Conservation (phyloP, 64 coral and sea anemone species). For the Pachyseris speciosa region DNA sequence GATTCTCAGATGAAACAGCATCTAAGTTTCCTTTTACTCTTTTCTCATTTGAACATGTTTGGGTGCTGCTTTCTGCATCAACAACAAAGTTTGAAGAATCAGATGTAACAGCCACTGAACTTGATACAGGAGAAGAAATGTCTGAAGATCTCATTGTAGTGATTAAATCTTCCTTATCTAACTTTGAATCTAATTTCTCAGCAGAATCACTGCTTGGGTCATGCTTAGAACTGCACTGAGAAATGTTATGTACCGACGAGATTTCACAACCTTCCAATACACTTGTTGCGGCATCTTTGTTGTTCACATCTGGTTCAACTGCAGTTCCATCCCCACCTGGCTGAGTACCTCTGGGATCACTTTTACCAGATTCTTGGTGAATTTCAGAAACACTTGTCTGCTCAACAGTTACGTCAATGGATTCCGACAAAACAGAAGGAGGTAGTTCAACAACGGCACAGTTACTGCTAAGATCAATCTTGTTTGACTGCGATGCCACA, state of each 20-base stretch:
- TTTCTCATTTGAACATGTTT: not conserved
- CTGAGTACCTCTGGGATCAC: not conserved
- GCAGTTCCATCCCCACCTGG: not conserved
- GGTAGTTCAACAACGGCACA: slow-evolving; percentile 8
- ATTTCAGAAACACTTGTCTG: not conserved
- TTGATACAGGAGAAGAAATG: not conserved
- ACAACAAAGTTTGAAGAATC: not conserved
- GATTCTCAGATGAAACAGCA: not conserved
- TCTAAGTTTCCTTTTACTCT: not conserved
- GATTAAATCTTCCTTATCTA: not conserved
- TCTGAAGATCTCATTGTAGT: not conserved
- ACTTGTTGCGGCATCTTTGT: not conserved
- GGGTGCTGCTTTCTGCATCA: not conserved
- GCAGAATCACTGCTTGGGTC: not conserved
- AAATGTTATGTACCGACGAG: not conserved
- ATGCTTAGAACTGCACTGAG: not conserved
- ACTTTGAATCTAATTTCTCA: not conserved
- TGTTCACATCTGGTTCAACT: not conserved
- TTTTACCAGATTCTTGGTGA: not conserved
- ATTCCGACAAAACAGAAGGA: not conserved
- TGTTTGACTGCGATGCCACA: not conserved
- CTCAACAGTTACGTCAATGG: not conserved
- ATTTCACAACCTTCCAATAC: not conserved
- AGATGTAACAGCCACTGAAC: not conserved
- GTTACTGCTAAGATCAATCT: not conserved